Base-by-base conservation (phyloP, 2,113 vertebrate genomes). In the Xiphophorus maculatus region DNA sequence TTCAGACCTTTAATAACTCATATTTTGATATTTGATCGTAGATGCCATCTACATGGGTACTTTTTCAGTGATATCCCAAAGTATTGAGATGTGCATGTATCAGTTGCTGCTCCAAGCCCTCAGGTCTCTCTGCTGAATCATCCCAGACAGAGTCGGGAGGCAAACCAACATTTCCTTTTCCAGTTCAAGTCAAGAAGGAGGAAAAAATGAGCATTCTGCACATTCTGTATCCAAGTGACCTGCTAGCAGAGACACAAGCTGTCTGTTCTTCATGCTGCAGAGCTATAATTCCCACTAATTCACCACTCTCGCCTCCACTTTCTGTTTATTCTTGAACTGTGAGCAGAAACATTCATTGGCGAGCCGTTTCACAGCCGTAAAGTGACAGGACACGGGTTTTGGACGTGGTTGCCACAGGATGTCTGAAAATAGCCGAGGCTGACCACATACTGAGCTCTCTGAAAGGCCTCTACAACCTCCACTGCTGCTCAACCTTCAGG, bases 271-370 rank as follows among this genome's bases (percentile, higher is more conserved):
- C 78, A 88, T 77, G 69, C 66, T 73, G 66, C 67, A 63, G 35
- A 78, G 66, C 74, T 74, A 73, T 44, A 81, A 77, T 82, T 80
- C 70, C 73, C 74, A 74, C 72, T 44, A 81, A 77, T 82, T 80
- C 70, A 74, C 65, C 69, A 73, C 77, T 78, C 84, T 69, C 48
- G 63, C 78, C 79, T 77, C 84, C 71, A 35, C 65, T 37, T 73
- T 75, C 73, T 66, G 78, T 83, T 79, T 89, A 88, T 85, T 90
- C 90, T 72, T 66, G 54, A 86, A 69, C 68, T 12, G 32, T 65
- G 64, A 71, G 61, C 69, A 86, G 87, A 88, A 92, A 93, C 91
- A 92, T 89, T 90, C 85, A 88, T 90, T 73, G 15, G 79, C 25
- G 71, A 66, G 66, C 60, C 76, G 88, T 83, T 48, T 48, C 44